Evolutionary conservation across 2,113 vertebrate genomes (phyloP).

Genomic region (Corythornis cristatus): DNA sequence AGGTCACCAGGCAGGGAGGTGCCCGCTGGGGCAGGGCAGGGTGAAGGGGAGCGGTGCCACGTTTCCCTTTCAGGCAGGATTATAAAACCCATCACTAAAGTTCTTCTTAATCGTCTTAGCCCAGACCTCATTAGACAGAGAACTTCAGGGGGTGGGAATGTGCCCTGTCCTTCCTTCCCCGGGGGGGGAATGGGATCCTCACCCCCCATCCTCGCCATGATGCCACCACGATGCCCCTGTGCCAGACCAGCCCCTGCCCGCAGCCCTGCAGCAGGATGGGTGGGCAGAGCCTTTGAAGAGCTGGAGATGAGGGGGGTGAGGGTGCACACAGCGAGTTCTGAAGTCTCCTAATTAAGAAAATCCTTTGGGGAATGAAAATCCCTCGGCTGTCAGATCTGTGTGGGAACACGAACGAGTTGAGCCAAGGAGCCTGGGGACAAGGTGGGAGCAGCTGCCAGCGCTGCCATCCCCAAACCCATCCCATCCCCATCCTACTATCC

Average conservation of each 20-base stretch:
- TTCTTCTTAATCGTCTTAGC: background rate
- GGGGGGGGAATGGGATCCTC: background rate
- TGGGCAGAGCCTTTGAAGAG: background rate
- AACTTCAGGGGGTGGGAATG: background rate
- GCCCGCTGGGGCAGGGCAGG: background rate
- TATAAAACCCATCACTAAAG: background rate
- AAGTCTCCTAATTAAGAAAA: conserved; percentile 25
- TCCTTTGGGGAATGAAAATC: background rate
- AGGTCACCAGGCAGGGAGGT: rapidly evolving
- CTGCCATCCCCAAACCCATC: too few species aligned
- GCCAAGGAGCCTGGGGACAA: background rate
- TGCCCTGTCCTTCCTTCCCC: background rate
- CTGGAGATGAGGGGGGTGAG: background rate
- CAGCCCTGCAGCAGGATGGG: background rate
- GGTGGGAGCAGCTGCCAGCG: background rate
- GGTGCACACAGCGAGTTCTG: background rate
- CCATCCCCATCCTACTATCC: background rate
- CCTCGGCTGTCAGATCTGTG: background rate
- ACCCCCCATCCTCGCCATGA: rapidly evolving
- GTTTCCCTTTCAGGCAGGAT: background rate
- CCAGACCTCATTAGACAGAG: background rate
- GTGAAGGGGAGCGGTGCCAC: rapidly evolving
- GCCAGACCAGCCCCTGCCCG: rapidly evolving
- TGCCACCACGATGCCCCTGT: background rate
- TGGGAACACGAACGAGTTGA: background rate